These are phyloP conservation scores for Meriones unguiculatus DNA, from an alignment of 2,113 vertebrate genomes.

Conservation along the genomic window DNA sequence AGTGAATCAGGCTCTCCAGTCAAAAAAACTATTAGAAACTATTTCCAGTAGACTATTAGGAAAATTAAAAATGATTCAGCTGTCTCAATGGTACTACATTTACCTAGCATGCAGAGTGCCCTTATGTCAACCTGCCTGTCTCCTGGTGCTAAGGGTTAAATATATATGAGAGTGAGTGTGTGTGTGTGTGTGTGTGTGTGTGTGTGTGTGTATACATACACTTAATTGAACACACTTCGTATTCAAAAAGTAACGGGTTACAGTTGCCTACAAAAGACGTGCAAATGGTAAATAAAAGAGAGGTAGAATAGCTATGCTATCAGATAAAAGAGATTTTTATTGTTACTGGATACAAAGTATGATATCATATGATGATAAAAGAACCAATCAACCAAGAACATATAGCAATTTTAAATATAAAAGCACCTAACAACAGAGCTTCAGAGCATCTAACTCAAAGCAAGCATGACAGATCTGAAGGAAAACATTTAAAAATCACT, in stretches of 20 bases:
- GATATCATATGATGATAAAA: neutral
- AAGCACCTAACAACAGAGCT: neutral
- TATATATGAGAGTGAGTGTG: neutral
- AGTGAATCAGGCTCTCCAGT: neutral
- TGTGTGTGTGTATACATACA: too few species aligned
- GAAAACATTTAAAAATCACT: neutral
- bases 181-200: too few species aligned
- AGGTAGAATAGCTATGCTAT: neutral
- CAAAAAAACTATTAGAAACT: neutral
- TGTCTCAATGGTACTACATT: neutral
- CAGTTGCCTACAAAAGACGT: neutral
- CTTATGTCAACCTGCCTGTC: neutral
- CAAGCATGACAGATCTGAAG: neutral
- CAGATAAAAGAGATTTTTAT: neutral
- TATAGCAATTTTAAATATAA: neutral
- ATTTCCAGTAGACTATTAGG: neutral
- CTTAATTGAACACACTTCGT: neutral
- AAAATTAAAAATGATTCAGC: neutral
- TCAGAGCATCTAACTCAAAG: neutral
- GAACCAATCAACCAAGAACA: neutral
- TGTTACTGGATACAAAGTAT: neutral
- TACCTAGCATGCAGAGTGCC: neutral
- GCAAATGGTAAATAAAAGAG: neutral
- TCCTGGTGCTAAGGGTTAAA: neutral
- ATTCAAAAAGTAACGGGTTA: neutral